Conservation (phyloP, 2,888 invertebrate species). For the Itoplectis maculator region DNA sequence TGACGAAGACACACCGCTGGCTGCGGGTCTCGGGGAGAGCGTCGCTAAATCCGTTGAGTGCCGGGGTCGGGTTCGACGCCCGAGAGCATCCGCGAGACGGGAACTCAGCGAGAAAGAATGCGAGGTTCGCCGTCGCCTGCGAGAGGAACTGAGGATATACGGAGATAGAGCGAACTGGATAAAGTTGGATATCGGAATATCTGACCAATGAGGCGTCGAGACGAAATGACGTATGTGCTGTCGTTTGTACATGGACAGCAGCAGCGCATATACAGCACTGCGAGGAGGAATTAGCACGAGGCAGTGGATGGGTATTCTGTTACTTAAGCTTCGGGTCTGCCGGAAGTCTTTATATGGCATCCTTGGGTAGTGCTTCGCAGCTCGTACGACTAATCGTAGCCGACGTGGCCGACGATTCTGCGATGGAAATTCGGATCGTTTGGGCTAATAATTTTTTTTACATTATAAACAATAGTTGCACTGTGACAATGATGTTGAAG, state of each 20-base stretch:
- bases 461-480: too few relatives aligned
- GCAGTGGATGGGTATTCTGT: conserved; percentile 1
- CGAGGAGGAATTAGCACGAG: not conserved
- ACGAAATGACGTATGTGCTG: not conserved
- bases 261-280: not conserved
- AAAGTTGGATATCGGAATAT: conserved; percentile 13
- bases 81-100: conserved; percentile 56
- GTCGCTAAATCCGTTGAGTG: conserved; percentile 63
- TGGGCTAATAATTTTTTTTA: too few relatives aligned
- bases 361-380: conserved; percentile 1
- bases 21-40: not conserved
- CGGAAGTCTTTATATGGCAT: conserved; percentile 28
- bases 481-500: too few relatives aligned
- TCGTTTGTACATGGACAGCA: too few relatives aligned
- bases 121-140: not conserved
- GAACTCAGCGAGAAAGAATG: conserved; percentile 50
- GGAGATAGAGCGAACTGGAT: conserved; percentile 8
- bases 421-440: not conserved
- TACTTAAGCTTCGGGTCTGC: conserved; percentile 17
- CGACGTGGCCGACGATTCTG: not conserved
- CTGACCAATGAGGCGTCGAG: not conserved
- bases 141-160: not conserved
- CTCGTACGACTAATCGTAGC: not conserved
- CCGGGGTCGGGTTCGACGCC: conserved; percentile 65
- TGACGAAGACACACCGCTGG: not conserved